phyloP scores from a whole-genome alignment of 2,113 vertebrate genomes.

The Phalacrocorax brasilianus region DNA sequence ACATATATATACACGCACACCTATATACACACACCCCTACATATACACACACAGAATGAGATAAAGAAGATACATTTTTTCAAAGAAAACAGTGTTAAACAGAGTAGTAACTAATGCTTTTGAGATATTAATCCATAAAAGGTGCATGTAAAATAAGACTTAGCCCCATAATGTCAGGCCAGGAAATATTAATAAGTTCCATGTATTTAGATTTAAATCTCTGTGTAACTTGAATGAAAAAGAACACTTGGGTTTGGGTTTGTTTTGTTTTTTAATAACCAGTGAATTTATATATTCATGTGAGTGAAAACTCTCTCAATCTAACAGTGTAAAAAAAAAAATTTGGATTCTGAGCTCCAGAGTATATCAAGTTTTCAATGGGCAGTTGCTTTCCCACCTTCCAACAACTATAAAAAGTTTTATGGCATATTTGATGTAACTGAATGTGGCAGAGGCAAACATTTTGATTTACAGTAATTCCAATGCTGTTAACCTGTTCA shows the following conservation, averaged over 20 bases:
- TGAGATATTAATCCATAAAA: background rate
- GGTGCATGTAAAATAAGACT: background rate
- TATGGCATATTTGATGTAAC: background rate
- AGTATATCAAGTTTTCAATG: background rate
- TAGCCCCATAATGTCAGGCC: background rate
- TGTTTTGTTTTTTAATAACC: background rate
- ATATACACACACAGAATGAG: background rate
- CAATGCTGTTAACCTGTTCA: background rate
- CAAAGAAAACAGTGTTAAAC: background rate
- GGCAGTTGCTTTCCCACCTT: background rate
- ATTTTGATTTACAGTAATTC: background rate
- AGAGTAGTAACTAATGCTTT: background rate
- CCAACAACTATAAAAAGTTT: background rate
- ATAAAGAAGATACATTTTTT: background rate
- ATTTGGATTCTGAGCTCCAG: background rate
- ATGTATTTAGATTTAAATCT: background rate
- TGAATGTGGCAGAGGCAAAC: background rate
- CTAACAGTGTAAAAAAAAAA: background rate
- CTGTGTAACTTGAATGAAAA: background rate
- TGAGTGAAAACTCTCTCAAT: background rate
- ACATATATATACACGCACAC: too few species aligned
- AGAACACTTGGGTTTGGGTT: background rate
- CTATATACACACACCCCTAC: fast-evolving
- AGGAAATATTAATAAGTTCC: background rate
- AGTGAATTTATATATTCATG: background rate